These are phyloP conservation scores for Spermophilus dauricus DNA, from an alignment of 2,113 vertebrate species.

Conservation along the genomic window DNA sequence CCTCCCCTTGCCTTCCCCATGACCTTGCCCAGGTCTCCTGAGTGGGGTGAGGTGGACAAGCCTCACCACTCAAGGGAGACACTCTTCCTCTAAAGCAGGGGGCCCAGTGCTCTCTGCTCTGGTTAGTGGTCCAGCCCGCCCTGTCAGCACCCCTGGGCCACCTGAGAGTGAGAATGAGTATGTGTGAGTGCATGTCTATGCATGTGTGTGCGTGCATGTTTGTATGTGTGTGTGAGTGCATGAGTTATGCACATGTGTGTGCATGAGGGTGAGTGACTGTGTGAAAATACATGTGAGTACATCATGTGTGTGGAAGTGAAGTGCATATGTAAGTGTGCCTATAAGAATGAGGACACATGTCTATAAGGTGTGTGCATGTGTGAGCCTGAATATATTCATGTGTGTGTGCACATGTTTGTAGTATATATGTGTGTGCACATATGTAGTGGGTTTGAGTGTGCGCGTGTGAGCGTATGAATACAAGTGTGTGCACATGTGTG, in stretches of 20 bases:
- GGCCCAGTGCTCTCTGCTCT: neutral
- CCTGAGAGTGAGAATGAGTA: neutral
- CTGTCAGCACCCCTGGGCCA: neutral
- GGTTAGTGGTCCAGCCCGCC: neutral
- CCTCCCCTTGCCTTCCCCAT: neutral
- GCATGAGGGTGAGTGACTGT: neutral
- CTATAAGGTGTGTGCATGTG: neutral
- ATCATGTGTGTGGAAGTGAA: rapidly evolving
- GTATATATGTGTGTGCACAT: neutral
- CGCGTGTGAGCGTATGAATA: neutral
- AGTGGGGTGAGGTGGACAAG: neutral
- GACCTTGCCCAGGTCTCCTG: no score
- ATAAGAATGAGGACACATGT: neutral
- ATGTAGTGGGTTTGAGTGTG: no score
- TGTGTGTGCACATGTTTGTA: neutral
- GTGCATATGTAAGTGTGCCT: rapidly evolving
- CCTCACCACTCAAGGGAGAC: rapidly evolving
- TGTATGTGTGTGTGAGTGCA: no score
- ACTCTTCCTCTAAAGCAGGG: no score
- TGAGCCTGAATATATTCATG: neutral
- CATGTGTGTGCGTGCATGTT: neutral
- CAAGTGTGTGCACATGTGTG: no score
- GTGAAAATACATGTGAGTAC: rapidly evolving
- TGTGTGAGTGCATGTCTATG: neutral
- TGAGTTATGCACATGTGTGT: neutral